Conservation (phyloP, 2,113 vertebrate species). For the Apaloderma vittatum region DNA sequence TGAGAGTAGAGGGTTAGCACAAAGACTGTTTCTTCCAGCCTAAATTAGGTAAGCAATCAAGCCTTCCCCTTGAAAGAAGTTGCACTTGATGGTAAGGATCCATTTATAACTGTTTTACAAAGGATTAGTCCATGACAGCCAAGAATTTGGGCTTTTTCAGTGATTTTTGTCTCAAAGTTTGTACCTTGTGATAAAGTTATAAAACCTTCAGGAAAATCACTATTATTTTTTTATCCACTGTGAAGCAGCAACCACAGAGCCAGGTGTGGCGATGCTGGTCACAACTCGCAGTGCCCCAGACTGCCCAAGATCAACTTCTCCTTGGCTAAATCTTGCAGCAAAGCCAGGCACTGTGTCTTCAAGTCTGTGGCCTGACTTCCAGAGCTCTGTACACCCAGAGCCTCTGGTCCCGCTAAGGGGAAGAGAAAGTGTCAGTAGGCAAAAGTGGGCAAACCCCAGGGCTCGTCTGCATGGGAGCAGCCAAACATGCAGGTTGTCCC, state of each 20-base stretch:
- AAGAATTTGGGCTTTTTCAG: background rate
- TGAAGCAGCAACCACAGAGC: background rate
- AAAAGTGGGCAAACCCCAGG: background rate
- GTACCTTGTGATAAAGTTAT: background rate
- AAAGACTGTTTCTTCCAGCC: background rate
- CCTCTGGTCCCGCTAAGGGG: background rate
- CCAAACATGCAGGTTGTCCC: rapidly evolving
- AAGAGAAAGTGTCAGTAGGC: rapidly evolving
- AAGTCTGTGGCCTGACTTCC: background rate
- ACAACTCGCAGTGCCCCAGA: rapidly evolving
- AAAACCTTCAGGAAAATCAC: background rate
- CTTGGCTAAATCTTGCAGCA: background rate
- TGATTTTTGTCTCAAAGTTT: background rate
- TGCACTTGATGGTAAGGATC: background rate
- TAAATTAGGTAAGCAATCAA: background rate
- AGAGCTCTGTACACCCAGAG: background rate
- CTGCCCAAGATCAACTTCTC: background rate
- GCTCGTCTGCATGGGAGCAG: background rate
- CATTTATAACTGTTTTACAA: background rate
- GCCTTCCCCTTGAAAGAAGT: background rate
- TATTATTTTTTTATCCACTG: background rate
- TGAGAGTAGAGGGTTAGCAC: background rate
- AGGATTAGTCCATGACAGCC: background rate
- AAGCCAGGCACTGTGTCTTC: background rate
- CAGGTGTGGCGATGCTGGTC: background rate